Base-by-base conservation (phyloP, 2,888 invertebrate genomes). In the Lasioglossum pauxillum region DNA sequence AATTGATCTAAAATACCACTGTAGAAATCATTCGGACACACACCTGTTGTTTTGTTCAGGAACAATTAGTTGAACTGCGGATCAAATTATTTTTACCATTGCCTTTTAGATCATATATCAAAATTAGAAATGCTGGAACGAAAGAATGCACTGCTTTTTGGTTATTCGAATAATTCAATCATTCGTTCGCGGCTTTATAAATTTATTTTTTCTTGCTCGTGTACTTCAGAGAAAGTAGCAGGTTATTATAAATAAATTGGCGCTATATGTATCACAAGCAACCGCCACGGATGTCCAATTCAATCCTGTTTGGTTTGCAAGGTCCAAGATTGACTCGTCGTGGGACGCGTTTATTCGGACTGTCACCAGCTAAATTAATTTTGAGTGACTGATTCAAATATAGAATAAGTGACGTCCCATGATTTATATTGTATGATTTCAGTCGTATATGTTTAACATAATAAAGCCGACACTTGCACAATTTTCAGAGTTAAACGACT, bases 231-330 rank as follows among this genome's bases (percentile, higher is more conserved):
- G 12, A 64, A 64, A 31, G 10, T 53, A 10, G n/a, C 53, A n/a
- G 3, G 16, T 60, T 67, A 67, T 60, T 67, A 67, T 19, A 19
- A 67, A 8, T 35, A 67, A 67, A 53, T 53, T 53, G 53, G 10
- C 8, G 35, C 35, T 67, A 4, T 67, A 67, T 67, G 67, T 8
- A 35, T 67, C 67, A 35, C 31, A 67, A 67, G 67, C 19, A 8
- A 35, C 67, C 67, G 67, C 67, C 31, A 23, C n/a, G 78, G n/a
- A 44, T 23, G 38, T 72, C 60, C 60, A 78, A 67, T 71, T 71
- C 23, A 71, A 41, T 71, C 23, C 38, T 71, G 35, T 67, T 67
- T 31, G 67, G 67, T 19, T 4, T 67, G 35, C 2, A 67, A 35
- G 27, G 67, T 67, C 67, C 31, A 67, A 67, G 67, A 46, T 73